Base-by-base conservation (phyloP, 2,888 invertebrate species). In the Metacarcinus magister region DNA sequence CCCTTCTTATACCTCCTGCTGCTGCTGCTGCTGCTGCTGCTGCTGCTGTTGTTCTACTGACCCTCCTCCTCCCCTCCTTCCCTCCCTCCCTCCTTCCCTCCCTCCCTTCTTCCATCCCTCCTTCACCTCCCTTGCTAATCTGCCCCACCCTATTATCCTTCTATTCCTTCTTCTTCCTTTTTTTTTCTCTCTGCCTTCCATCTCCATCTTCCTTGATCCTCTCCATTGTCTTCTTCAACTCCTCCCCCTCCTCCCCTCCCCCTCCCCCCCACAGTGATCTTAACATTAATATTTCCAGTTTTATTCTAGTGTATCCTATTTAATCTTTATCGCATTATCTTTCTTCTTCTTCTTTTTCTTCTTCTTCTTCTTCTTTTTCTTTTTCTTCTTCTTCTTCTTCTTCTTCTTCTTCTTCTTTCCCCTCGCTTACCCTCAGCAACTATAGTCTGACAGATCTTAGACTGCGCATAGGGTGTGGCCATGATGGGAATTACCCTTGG, bases 21-120 rank as follows among this genome's bases (percentile, higher is more conserved):
- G 54, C 54, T 32, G 87, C 39, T 87, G 87, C 46, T 60, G 54
- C 54, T 54, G 54, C 54, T 60, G 60, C 60, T 60, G 60, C 60
- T 19, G 16, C 75, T 82, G 82, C 82, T 44, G 60, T 16, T 82
- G 32, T 87, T 46, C 94, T 94, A 87, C n/a, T 94, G 75, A 75
- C 75, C 60, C 19, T 67, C 23, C 60, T 67, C 28, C 75, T n/a
- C 8, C 7, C 75, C 28, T 28, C 28, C 75, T 28, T n/a, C 28
- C 28, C 28, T 75, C 28, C 8, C 3, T 75, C 28, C 28, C 28
- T 75, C 28, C 28, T 5, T 67, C 67, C n/a, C 67, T 67, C 75
- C 28, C 28, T 28, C 75, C 28, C n/a, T 75, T 28, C 10, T 2
- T 10, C 75, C 19, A 4, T 19, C 60, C 23, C 60, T 67, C 60